A percentile compares a stretch with the other conserved stretches of the same genome.
These are phyloP conservation scores for Heliconius hewitsoni DNA, from an alignment of 1,140 invertebrate genomes.

Conservation along the genomic window DNA sequence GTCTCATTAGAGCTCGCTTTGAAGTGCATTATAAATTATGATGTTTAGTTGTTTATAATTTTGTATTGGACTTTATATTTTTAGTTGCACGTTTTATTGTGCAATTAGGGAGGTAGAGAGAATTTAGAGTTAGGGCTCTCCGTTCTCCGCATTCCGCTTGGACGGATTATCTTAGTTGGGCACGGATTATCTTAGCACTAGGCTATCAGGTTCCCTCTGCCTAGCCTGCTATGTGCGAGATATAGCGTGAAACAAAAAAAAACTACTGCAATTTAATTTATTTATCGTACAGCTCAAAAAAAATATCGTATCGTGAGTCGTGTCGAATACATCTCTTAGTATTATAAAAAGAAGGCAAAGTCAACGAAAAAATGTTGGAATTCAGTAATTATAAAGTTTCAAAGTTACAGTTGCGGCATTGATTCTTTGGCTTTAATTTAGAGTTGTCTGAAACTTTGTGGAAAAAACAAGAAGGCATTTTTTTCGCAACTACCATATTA, in stretches of 20 bases:
- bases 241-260: too few relatives aligned
- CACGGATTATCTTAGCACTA: too few relatives aligned
- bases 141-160: too few relatives aligned
- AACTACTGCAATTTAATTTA: too few relatives aligned
- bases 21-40: neutral
- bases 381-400: slow-evolving; percentile 8
- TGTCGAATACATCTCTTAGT: neutral
- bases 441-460: slow-evolving; percentile 11
- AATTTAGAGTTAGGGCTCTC: too few relatives aligned
- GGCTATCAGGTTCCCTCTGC: too few relatives aligned
- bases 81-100: neutral
- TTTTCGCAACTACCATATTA: neutral
- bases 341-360: neutral
- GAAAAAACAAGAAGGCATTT: neutral
- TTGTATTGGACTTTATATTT: neutral
- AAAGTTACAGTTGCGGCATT: slow-evolving; percentile 10
- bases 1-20: neutral
- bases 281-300: too few relatives aligned
- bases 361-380: neutral
- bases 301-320: neutral
- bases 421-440: slow-evolving; percentile 11
- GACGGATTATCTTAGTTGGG: too few relatives aligned
- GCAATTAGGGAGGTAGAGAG: too few relatives aligned
- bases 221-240: too few relatives aligned
- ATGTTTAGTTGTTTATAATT: neutral